Evolutionary conservation across 2,888 invertebrate species (phyloP).

Genomic region (Epiblema foenella): DNA sequence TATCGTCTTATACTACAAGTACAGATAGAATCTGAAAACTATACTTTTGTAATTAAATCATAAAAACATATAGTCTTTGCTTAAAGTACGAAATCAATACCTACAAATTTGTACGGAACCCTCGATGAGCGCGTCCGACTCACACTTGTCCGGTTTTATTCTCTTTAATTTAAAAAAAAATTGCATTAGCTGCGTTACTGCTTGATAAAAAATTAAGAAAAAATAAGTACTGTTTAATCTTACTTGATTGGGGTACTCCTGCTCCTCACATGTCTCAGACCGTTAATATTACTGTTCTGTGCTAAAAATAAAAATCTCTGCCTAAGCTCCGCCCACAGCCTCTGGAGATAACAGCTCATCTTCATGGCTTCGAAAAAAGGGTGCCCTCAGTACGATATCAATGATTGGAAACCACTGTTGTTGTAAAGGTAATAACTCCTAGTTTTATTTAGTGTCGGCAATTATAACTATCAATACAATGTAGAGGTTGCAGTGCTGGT

Average conservation of each 20-base stretch:
- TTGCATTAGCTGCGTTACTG: no score
- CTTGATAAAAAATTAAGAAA: no score
- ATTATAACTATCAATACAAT: not conserved
- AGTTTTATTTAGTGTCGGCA: slow-evolving; percentile 8
- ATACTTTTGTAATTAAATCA: no score
- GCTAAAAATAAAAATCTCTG: slow-evolving; percentile 61
- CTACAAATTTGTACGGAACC: no score
- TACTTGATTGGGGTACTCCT: slow-evolving; percentile 82
- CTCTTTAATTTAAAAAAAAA: no score
- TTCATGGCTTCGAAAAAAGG: not conserved
- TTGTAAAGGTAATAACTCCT: not conserved
- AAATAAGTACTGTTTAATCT: slow-evolving; percentile 32
- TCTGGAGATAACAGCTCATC: not conserved
- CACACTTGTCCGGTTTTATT: no score
- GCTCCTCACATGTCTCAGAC: slow-evolving; percentile 80
- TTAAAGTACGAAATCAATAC: no score
- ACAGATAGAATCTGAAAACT: no score
- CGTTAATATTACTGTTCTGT: slow-evolving; percentile 76
- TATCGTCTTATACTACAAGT: no score
- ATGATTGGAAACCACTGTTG: not conserved
- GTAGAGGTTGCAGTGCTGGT: not conserved
- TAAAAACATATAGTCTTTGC: no score
- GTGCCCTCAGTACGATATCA: no score
- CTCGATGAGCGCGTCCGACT: no score
- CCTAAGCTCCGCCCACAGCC: slow-evolving; percentile 5